These are phyloP conservation scores for Dendrolimus punctatus DNA, from an alignment of 1,140 invertebrate genomes.

Conservation along the genomic window DNA sequence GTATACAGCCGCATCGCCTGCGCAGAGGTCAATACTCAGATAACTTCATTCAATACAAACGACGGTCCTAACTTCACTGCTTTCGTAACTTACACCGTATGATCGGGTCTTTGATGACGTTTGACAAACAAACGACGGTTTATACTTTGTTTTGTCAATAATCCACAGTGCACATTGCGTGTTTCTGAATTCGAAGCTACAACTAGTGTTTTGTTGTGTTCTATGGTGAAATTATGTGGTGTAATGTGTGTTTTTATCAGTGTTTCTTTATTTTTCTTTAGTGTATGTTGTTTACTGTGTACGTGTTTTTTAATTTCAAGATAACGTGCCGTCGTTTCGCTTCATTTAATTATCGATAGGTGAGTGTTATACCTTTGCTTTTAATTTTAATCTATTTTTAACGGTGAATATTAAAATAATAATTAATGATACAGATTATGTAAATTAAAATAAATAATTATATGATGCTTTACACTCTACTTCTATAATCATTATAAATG, in stretches of 20 bases:
- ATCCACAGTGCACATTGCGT: slow-evolving; percentile 25
- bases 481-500: no score
- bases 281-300: slow-evolving; percentile 1
- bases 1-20: slow-evolving; percentile 39
- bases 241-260: slow-evolving; percentile 2
- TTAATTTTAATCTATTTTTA: no score
- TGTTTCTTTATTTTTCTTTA: not conserved
- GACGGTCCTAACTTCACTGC: slow-evolving; percentile 42
- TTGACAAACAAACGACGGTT: slow-evolving; percentile 43
- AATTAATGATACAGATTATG: no score
- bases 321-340: not conserved
- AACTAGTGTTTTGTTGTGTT: slow-evolving; percentile 20
- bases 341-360: no score
- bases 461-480: no score
- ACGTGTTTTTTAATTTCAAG: slow-evolving; percentile 5
- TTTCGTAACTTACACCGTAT: slow-evolving; percentile 30
- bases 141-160: slow-evolving; percentile 60
- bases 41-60: slow-evolving; percentile 54
- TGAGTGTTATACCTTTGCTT: no score
- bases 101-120: slow-evolving; percentile 53
- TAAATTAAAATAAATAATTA: no score
- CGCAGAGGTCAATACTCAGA: slow-evolving; percentile 29
- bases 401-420: no score
- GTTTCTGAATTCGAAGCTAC: slow-evolving; percentile 14
- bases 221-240: slow-evolving; percentile 14